Evolutionary conservation across 1,140 invertebrate species (phyloP).

Genomic region (Drosophila rhopaloa): DNA sequence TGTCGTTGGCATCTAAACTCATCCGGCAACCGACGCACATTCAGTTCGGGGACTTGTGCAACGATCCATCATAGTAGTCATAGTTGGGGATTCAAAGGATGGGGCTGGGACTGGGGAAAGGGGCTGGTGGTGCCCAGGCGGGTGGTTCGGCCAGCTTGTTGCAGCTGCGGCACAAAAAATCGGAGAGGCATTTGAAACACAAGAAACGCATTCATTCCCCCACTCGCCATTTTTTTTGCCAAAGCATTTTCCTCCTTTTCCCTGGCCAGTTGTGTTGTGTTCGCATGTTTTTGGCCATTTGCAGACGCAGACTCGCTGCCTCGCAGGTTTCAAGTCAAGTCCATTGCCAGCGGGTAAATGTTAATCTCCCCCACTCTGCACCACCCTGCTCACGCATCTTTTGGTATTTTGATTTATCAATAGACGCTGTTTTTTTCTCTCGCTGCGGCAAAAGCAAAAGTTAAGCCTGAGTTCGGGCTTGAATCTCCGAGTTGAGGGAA

Average conservation of each 20-base stretch:
- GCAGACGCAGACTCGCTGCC: conserved; percentile 31
- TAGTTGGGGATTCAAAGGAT: conserved; percentile 34
- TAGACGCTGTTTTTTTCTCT: conserved; percentile 41
- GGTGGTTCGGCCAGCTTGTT: conserved; percentile 15
- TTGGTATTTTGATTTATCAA: conserved; percentile 83
- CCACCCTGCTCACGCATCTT: conserved; percentile 63
- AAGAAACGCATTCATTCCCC: conserved; percentile 76
- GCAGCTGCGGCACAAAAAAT: conserved; percentile 38
- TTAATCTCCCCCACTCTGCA: conserved; percentile 52
- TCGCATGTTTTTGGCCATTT: conserved; percentile 81
- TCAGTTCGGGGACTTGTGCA: conserved; percentile 66
- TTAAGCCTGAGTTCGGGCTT: conserved; percentile 11
- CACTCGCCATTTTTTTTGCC: conserved; percentile 12
- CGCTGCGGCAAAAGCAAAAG: conserved; percentile 75
- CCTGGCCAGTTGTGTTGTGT: conserved; percentile 44
- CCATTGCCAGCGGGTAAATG: conserved; percentile 72
- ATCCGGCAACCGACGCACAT: conserved; percentile 45
- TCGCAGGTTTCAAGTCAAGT: conserved; percentile 33
- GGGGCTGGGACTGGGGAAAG: not conserved
- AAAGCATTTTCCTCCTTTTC: conserved; percentile 12
- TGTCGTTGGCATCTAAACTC: conserved; percentile 26
- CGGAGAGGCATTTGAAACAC: conserved; percentile 57
- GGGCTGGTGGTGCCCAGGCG: conserved; percentile 5
- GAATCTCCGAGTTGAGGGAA: conserved; percentile 41
- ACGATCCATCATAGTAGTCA: conserved; percentile 67